A percentile compares a stretch with the other conserved stretches of the same genome.
Evolutionary conservation across 53 echinoderm and acorn worm genomes (phyloP).

Genomic region (Echinarachnius parma): DNA sequence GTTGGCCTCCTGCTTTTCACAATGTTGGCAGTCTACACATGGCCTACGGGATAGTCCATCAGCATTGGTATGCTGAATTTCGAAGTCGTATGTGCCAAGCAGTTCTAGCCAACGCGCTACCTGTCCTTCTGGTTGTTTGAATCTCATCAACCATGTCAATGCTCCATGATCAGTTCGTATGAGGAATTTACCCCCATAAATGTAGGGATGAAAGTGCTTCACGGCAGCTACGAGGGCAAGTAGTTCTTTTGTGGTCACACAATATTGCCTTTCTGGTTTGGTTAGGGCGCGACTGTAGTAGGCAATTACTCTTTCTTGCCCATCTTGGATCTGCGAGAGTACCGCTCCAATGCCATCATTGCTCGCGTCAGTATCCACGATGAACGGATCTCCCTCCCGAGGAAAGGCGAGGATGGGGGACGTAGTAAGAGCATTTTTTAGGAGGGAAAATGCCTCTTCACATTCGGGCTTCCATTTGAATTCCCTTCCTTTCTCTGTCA

Average conservation of each 20-base stretch:
- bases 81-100: background rate
- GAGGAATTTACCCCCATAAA: background rate
- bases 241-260: constrained; percentile 1
- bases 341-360: background rate
- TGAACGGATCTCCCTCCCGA: background rate
- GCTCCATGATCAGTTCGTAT: background rate
- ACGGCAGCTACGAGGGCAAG: background rate
- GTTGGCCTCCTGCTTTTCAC: background rate
- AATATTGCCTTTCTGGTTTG: background rate
- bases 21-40: background rate
- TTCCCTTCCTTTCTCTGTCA: background rate
- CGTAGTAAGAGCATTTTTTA: background rate
- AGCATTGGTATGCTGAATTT: background rate
- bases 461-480: background rate
- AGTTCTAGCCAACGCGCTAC: constrained; percentile 13
- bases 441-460: background rate
- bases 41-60: background rate
- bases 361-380: constrained; percentile 15
- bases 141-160: background rate
- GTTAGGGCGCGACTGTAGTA: background rate
- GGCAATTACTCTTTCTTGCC: background rate
- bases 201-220: constrained; percentile 3
- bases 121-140: constrained; percentile 15
- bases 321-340: background rate
- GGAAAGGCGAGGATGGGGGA: background rate